These are phyloP conservation scores for Lasioglossum villosulum DNA, from an alignment of 2,888 invertebrate species.

Conservation along the genomic window DNA sequence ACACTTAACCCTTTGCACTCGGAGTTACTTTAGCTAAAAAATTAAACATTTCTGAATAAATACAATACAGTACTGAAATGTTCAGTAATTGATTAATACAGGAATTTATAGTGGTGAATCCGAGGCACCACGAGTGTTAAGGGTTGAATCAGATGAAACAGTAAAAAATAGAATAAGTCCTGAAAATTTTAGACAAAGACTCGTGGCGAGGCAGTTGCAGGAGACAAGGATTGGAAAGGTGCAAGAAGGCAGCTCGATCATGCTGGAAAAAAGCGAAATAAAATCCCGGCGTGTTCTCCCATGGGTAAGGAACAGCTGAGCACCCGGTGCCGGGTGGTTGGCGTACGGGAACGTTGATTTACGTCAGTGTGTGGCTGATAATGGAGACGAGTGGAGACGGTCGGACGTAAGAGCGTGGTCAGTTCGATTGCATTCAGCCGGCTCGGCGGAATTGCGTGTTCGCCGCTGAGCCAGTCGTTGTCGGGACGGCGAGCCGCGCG, in stretches of 20 bases:
- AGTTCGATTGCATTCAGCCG: slow-evolving; percentile 55
- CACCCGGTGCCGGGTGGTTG: slow-evolving; percentile 12
- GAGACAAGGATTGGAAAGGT: not conserved
- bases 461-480: slow-evolving; percentile 60
- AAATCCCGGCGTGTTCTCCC: not conserved
- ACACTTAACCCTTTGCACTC: not conserved
- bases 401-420: slow-evolving; percentile 59
- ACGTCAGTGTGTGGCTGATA: slow-evolving; percentile 28
- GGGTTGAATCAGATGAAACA: not conserved
- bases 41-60: too few relatives aligned
- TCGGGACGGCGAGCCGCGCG: slow-evolving; percentile 61
- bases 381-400: slow-evolving; percentile 15
- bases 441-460: slow-evolving; percentile 45
- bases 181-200: not conserved
- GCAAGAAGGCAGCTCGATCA: not conserved
- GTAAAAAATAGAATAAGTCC: not conserved
- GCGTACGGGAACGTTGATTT: slow-evolving; percentile 13
- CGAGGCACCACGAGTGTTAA: too few relatives aligned
- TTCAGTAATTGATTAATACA: too few relatives aligned
- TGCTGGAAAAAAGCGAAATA: not conserved
- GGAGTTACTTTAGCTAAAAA: too few relatives aligned
- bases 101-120: too few relatives aligned
- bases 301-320: not conserved
- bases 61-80: too few relatives aligned
- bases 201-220: not conserved